Conservation (phyloP, 2,888 invertebrate genomes). For the Cistogaster globosa region DNA sequence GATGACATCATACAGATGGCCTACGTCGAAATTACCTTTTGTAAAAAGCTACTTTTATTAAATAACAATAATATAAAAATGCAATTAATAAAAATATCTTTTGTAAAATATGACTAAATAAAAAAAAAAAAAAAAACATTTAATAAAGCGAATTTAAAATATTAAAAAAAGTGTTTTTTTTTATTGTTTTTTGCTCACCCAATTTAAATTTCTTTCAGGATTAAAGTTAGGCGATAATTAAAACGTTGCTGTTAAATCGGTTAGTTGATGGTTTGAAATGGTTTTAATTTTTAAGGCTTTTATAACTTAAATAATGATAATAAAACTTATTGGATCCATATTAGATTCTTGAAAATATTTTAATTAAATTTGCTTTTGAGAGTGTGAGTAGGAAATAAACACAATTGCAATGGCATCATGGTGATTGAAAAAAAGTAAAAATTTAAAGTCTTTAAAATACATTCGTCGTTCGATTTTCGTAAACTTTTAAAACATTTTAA, state of each 20-base stretch:
- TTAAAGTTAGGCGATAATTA: constrained; percentile 11
- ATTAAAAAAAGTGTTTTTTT: constrained; percentile 3
- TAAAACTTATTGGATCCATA: constrained; percentile 11
- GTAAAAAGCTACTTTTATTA: too few relatives aligned
- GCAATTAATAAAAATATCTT: too few relatives aligned
- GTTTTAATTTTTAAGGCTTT: background rate
- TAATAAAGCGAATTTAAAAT: background rate
- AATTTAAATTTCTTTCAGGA: constrained; percentile 48
- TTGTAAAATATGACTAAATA: too few relatives aligned
- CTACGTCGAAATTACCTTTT: too few relatives aligned
- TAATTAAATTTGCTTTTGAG: background rate
- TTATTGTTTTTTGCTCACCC: constrained; percentile 54
- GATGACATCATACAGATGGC: too few relatives aligned
- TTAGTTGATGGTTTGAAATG: constrained; percentile 7
- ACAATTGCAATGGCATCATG: background rate
- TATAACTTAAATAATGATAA: constrained; percentile 1
- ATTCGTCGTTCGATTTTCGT: too few relatives aligned
- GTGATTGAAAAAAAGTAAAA: too few relatives aligned
- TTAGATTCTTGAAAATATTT: background rate
- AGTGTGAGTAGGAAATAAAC: background rate
- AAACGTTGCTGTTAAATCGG: constrained; percentile 18
- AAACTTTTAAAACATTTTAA: too few relatives aligned
- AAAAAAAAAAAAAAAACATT: constrained; percentile 2
- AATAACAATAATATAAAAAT: too few relatives aligned
- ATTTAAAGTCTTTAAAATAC: too few relatives aligned